phyloP scores from a whole-genome alignment of 2,888 invertebrate species.

The Ormia ochracea region DNA sequence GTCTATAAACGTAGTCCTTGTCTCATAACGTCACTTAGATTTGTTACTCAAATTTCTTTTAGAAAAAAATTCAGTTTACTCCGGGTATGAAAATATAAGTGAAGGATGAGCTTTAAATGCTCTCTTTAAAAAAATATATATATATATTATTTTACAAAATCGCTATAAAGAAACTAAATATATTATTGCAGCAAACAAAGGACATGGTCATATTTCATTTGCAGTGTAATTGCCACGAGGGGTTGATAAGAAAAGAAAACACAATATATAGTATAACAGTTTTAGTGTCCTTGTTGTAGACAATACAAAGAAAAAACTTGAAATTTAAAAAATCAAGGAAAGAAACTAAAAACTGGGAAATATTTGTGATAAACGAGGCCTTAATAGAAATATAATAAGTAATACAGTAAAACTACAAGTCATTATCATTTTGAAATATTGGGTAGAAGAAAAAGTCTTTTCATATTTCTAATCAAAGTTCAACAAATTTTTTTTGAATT shows the following conservation, averaged over 20 bases:
- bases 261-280: slow-evolving; percentile 23
- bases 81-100: background rate
- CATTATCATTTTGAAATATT: too few relatives aligned
- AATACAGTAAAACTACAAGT: too few relatives aligned
- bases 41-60: too few relatives aligned
- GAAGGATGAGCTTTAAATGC: background rate
- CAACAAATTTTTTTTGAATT: too few relatives aligned
- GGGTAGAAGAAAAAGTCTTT: too few relatives aligned
- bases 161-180: slow-evolving; percentile 3
- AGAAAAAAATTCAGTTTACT: too few relatives aligned
- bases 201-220: slow-evolving; percentile 53
- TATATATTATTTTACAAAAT: background rate
- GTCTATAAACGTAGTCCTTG: too few relatives aligned
- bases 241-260: slow-evolving; percentile 55
- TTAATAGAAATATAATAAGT: slow-evolving; percentile 24
- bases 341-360: slow-evolving; percentile 12
- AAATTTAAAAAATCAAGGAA: slow-evolving; percentile 24
- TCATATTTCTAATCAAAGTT: too few relatives aligned
- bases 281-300: slow-evolving; percentile 18
- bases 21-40: too few relatives aligned
- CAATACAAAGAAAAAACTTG: slow-evolving; percentile 8
- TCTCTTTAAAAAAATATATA: background rate
- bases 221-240: slow-evolving; percentile 57
- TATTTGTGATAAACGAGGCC: slow-evolving; percentile 51
- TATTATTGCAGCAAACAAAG: slow-evolving; percentile 22